Conservation (phyloP, 2,113 vertebrate genomes). For the Heloderma charlesbogerti region DNA sequence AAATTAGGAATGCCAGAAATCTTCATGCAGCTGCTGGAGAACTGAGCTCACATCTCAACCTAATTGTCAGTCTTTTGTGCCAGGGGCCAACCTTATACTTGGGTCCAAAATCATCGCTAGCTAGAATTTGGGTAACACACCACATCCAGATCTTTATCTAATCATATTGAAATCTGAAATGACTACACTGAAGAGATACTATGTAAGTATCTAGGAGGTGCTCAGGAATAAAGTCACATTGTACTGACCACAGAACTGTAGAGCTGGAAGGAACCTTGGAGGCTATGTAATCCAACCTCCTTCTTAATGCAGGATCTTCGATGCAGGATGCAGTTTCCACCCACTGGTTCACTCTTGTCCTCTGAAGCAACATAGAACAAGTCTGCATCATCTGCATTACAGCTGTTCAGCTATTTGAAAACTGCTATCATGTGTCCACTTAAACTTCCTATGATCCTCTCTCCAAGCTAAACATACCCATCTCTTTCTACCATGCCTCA, state of each 20-base stretch:
- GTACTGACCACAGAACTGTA: neutral
- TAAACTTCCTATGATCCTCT: neutral
- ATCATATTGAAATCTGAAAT: neutral
- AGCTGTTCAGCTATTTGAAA: neutral
- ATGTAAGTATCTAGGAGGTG: neutral
- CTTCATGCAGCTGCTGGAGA: neutral
- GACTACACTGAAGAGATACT: neutral
- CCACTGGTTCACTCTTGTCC: neutral
- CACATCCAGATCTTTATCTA: neutral
- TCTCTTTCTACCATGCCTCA: too few species aligned
- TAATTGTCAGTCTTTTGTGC: neutral
- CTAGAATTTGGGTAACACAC: neutral
- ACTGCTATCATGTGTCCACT: neutral
- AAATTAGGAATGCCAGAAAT: neutral
- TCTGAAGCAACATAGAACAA: neutral
- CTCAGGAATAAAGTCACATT: neutral
- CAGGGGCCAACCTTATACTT: neutral
- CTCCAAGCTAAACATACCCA: neutral
- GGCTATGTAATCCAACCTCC: neutral
- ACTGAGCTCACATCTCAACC: neutral
- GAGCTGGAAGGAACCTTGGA: neutral
- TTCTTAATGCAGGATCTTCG: neutral
- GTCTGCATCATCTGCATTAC: neutral
- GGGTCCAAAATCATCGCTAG: neutral
- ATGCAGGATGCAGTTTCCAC: neutral